Conservation (phyloP, 2,113 vertebrate species). For the Conger conger region DNA sequence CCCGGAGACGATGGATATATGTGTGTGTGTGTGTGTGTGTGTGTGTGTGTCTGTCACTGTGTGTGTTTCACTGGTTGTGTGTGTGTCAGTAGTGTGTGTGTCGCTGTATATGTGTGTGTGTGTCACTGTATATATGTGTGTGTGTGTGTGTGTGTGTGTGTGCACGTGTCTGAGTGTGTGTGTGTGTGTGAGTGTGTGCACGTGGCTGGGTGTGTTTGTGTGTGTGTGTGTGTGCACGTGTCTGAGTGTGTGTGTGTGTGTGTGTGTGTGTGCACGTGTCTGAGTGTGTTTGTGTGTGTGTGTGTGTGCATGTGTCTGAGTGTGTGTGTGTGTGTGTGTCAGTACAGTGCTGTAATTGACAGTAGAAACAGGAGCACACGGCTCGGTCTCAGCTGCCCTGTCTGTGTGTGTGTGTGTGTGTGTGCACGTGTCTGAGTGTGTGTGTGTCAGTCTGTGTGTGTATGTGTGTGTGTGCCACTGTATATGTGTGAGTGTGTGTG, state of each 20-base stretch:
- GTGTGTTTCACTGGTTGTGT: neutral
- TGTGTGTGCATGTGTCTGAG: neutral
- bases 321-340: neutral
- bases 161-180: neutral
- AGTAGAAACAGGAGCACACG: too few relatives aligned
- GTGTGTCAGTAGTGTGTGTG: too few relatives aligned
- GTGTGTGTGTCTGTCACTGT: too few relatives aligned
- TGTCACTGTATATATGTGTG: too few relatives aligned
- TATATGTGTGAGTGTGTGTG: neutral
- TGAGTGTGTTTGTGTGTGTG: neutral
- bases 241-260: neutral
- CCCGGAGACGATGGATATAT: too few relatives aligned
- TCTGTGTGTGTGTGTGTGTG: constrained; percentile 19
- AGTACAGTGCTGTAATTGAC: too few relatives aligned
- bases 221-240: too few relatives aligned
- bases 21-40: neutral
- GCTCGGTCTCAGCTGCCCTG: neutral
- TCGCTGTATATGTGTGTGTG: too few relatives aligned
- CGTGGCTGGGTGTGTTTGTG: neutral
- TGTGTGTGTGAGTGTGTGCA: too few relatives aligned
- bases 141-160: too few relatives aligned
- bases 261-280: neutral
- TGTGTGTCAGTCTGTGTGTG: neutral
- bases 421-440: neutral
- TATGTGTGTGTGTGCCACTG: neutral